phyloP scores from a whole-genome alignment of 1,140 invertebrate species.

The Zophobas morio region DNA sequence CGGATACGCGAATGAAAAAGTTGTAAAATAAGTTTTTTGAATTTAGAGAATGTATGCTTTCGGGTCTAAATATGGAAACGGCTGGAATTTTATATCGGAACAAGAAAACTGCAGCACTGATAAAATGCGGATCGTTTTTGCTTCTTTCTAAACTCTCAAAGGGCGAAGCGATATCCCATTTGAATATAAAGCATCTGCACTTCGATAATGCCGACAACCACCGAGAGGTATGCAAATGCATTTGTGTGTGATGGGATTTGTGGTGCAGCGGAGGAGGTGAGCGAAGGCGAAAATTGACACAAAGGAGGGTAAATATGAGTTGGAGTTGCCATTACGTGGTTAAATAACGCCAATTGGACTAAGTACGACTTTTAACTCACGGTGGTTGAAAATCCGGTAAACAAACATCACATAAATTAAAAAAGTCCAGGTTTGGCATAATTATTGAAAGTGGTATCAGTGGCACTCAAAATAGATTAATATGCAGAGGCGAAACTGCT shows the following conservation, averaged over 20 bases:
- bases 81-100: slow-evolving; percentile 14
- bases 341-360: no score
- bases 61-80: slow-evolving; percentile 22
- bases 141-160: slow-evolving; percentile 37
- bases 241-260: slow-evolving; percentile 2
- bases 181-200: slow-evolving; percentile 34
- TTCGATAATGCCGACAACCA: not conserved
- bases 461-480: not conserved
- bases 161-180: slow-evolving; percentile 38
- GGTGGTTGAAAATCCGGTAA: no score
- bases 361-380: no score
- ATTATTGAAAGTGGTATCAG: not conserved
- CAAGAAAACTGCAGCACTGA: slow-evolving; percentile 27
- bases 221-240: slow-evolving; percentile 19
- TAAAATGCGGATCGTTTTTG: slow-evolving; percentile 30
- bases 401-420: no score
- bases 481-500: slow-evolving; percentile 16
- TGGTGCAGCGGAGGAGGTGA: not conserved
- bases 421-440: not conserved
- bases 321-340: no score
- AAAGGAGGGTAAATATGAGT: not conserved
- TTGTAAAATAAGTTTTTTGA: not conserved
- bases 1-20: no score
- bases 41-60: not conserved
- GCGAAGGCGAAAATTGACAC: not conserved